Percentiles rank a stretch among this genome's conserved stretches.
Evolutionary conservation across 2,888 invertebrate genomes (phyloP).

Genomic region (Onthophagus sagittarius): DNA sequence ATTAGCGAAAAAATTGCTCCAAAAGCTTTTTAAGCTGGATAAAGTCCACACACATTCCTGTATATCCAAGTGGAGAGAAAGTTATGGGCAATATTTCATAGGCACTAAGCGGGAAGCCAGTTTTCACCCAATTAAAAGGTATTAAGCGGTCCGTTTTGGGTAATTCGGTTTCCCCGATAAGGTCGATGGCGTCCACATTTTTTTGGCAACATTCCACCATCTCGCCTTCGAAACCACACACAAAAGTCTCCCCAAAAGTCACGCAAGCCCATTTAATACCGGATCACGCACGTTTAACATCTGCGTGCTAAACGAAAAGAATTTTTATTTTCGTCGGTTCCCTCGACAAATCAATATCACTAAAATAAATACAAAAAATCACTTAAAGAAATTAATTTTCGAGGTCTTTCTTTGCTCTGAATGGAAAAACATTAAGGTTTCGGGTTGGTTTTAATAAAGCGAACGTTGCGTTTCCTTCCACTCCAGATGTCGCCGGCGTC

Average conservation of each 20-base stretch:
- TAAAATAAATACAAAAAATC: too few species aligned
- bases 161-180: constrained; percentile 8
- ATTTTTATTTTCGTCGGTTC: not conserved
- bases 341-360: not conserved
- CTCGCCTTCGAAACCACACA: not conserved
- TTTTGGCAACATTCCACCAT: not conserved
- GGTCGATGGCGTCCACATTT: not conserved
- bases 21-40: too few species aligned
- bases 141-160: constrained; percentile 11
- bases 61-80: not conserved
- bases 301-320: not conserved
- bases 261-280: not conserved
- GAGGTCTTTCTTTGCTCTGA: too few species aligned
- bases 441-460: constrained; percentile 3
- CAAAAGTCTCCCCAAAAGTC: not conserved
- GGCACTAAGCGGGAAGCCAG: not conserved
- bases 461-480: not conserved
- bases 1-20: too few species aligned
- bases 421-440: not conserved
- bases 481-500: constrained; percentile 6
- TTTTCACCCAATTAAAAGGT: constrained; percentile 12
- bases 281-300: not conserved
- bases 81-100: constrained; percentile 5
- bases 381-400: too few species aligned
- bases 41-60: too few species aligned